phyloP scores from a whole-genome alignment of 2,113 vertebrate genomes.

The Scatophagus argus region DNA sequence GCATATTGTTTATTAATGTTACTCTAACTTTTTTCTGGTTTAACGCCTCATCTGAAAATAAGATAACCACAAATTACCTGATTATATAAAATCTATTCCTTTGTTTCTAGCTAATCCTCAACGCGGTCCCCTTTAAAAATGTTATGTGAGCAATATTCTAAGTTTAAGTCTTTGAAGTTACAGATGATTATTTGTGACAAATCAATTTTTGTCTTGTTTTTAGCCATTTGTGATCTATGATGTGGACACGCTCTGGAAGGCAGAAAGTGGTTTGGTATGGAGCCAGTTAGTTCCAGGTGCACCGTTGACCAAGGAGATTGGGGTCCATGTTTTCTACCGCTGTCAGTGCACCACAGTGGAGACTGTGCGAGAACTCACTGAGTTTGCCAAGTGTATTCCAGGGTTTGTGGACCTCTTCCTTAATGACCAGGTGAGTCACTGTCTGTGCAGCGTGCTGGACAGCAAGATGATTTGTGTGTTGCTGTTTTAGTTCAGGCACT shows the following conservation, averaged over 20 bases:
- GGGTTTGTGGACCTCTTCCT: slow-evolving; percentile 94
- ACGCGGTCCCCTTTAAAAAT: background rate
- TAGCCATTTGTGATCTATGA: slow-evolving; percentile 98
- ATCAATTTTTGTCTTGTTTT: slow-evolving; percentile 34
- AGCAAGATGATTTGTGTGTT: background rate
- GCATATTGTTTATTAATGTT: background rate
- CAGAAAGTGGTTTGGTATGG: slow-evolving; percentile 96
- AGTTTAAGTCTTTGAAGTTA: background rate
- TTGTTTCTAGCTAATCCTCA: background rate
- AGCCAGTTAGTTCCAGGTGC: slow-evolving; percentile 92
- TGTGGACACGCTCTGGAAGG: slow-evolving; percentile 96
- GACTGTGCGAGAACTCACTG: slow-evolving; percentile 95
- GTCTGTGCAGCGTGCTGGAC: background rate
- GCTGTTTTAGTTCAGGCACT: background rate
- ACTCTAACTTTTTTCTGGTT: background rate
- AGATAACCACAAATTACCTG: background rate
- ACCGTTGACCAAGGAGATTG: slow-evolving; percentile 94
- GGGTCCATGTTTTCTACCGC: slow-evolving; percentile 97
- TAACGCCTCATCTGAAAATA: background rate
- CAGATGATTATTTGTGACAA: background rate
- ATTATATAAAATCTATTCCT: background rate
- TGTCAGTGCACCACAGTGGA: slow-evolving; percentile 98
- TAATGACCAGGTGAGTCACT: slow-evolving; percentile 90
- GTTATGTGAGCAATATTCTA: background rate
- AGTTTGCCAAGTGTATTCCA: slow-evolving; percentile 98